Conservation (phyloP, 2,797 vertebrate species). For the Acestrorhynchus altus region DNA sequence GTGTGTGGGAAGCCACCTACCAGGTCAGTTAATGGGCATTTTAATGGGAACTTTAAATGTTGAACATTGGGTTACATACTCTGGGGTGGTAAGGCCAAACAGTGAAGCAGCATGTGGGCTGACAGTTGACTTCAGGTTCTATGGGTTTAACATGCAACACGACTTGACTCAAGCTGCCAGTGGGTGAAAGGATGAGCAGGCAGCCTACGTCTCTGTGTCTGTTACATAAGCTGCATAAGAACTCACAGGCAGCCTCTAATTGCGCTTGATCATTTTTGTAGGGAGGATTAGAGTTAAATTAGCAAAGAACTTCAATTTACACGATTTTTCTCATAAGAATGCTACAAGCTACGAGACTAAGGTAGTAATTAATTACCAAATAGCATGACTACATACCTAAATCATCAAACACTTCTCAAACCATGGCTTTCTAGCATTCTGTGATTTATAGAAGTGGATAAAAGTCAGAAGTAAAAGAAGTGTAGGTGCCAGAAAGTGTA, state of each 20-base stretch:
- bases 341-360: too few species aligned
- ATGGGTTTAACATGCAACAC: neutral
- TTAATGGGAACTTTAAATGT: neutral
- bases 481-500: too few species aligned
- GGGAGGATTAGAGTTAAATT: too few species aligned
- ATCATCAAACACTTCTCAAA: too few species aligned
- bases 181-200: neutral
- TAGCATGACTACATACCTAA: too few species aligned
- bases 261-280: neutral
- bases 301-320: too few species aligned
- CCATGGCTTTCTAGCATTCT: too few species aligned
- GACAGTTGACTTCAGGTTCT: neutral
- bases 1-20: neutral
- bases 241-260: neutral
- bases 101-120: slow-evolving; percentile 3
- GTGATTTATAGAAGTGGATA: too few species aligned
- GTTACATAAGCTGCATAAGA: slow-evolving; percentile 5
- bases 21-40: slow-evolving; percentile 14
- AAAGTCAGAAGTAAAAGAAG: too few species aligned
- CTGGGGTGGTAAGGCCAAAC: neutral
- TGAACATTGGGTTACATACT: slow-evolving; percentile 8
- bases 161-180: neutral
- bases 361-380: too few species aligned
- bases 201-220: neutral
- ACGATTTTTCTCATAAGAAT: too few species aligned